A percentile compares a stretch with the other conserved stretches of the same genome.
Conservation (phyloP, 2,113 vertebrate genomes). For the Cercopithecus mona region DNA sequence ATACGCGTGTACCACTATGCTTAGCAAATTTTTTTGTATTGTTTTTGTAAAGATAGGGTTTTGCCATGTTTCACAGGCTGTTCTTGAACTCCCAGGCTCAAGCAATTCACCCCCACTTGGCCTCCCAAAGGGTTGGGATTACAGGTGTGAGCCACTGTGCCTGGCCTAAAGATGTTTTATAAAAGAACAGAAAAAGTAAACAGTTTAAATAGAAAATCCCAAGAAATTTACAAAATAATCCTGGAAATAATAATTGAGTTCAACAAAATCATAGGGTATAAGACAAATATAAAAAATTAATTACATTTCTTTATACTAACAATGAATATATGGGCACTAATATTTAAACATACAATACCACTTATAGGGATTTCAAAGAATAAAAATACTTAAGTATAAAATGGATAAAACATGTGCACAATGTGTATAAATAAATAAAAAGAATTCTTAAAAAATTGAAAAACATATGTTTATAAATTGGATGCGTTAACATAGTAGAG, state of each 20-base stretch:
- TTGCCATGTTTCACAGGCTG: too few species aligned
- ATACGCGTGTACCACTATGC: too few species aligned
- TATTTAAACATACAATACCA: background rate
- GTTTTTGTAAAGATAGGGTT: too few species aligned
- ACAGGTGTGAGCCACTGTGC: too few species aligned
- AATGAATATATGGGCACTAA: background rate
- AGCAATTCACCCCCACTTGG: too few species aligned
- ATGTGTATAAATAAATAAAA: background rate
- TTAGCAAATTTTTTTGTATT: too few species aligned
- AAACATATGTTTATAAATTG: background rate
- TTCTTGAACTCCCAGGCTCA: too few species aligned
- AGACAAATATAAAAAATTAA: background rate
- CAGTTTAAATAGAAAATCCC: background rate
- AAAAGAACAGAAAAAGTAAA: background rate
- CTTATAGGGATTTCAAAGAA: background rate
- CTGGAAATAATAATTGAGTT: background rate
- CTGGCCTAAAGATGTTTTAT: too few species aligned
- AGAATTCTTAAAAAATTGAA: background rate
- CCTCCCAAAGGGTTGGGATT: too few species aligned
- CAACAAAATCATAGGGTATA: background rate
- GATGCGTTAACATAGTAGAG: background rate
- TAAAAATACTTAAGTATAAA: background rate
- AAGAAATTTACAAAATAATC: background rate
- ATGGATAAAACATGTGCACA: background rate
- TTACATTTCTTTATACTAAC: background rate